A percentile compares a stretch with the other conserved stretches of the same genome.
Conservation (phyloP, 2,888 invertebrate species). For the Calephelis perditalis region DNA sequence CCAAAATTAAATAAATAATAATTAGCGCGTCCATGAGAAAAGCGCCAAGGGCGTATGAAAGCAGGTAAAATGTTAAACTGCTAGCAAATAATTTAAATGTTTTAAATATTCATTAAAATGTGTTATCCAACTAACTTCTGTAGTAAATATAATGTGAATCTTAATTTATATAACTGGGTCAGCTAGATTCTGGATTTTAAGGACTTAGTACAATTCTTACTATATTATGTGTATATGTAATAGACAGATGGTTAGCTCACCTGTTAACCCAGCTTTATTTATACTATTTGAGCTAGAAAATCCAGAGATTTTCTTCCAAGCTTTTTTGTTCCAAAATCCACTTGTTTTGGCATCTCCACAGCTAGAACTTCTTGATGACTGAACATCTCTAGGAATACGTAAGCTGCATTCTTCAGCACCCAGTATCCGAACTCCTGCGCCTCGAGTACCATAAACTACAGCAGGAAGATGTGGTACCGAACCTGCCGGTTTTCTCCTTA, state of each 20-base stretch:
- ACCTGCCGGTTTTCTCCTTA: conserved; percentile 77
- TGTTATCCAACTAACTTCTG: background rate
- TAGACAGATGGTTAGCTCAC: conserved; percentile 59
- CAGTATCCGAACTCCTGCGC: conserved; percentile 68
- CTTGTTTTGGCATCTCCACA: conserved; percentile 71
- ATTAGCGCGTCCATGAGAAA: conserved; percentile 74
- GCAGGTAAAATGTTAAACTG: conserved; percentile 29
- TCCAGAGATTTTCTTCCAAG: conserved; percentile 87
- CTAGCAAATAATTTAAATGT: conserved; percentile 4
- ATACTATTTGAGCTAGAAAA: conserved; percentile 84
- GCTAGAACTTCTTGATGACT: conserved; percentile 68
- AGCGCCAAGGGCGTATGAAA: conserved; percentile 71
- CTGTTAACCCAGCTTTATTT: conserved; percentile 81
- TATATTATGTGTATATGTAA: conserved; percentile 3
- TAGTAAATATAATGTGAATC: conserved; percentile 22
- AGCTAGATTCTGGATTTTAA: conserved; percentile 58
- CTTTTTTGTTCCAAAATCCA: conserved; percentile 86
- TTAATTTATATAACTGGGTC: conserved; percentile 25
- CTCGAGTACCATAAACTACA: conserved; percentile 71
- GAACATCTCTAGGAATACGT: conserved; percentile 57
- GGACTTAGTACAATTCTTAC: conserved; percentile 8
- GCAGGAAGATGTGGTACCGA: conserved; percentile 72
- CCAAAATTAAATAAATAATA: conserved; percentile 59
- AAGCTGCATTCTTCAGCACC: conserved; percentile 63
- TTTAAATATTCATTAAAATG: conserved; percentile 12